A percentile compares a stretch with the other conserved stretches of the same genome.
phyloP scores from a whole-genome alignment of 1,140 invertebrate species.

The Cydia fagiglandana region DNA sequence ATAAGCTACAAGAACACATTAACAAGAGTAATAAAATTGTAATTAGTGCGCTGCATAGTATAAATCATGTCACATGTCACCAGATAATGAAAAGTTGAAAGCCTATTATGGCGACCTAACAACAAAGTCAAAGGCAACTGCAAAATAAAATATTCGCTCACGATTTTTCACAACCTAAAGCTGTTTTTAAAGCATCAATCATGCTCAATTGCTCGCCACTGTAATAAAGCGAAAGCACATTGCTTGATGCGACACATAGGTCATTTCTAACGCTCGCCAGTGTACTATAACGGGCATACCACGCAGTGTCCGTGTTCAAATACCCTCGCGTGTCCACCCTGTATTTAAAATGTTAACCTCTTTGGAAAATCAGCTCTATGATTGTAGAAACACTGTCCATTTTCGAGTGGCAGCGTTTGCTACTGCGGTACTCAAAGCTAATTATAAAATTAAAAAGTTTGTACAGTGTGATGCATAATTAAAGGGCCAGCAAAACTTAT shows the following conservation, averaged over 20 bases:
- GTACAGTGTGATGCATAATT: slow-evolving; percentile 18
- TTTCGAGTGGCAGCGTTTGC: not conserved
- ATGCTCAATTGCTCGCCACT: not conserved
- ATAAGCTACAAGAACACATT: no score
- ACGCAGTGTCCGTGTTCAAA: not conserved
- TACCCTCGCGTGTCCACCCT: slow-evolving; percentile 9
- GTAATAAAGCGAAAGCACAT: not conserved
- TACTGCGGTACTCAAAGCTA: slow-evolving; percentile 12
- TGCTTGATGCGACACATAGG: not conserved
- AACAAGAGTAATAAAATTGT: no score
- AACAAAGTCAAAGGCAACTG: no score
- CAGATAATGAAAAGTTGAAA: no score
- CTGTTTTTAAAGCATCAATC: slow-evolving; percentile 18
- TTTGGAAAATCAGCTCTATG: not conserved
- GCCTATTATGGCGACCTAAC: no score
- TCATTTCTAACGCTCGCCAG: not conserved
- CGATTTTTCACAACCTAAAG: not conserved
- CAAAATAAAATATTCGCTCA: no score
- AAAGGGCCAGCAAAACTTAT: not conserved
- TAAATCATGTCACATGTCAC: no score
- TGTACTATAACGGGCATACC: not conserved
- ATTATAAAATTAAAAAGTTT: slow-evolving; percentile 30
- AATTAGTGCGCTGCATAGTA: no score
- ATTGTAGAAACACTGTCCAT: not conserved
- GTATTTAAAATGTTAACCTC: not conserved